Evolutionary conservation across 2,797 vertebrate genomes (phyloP), one percentile per base, ranked within the genome.

Genomic region (Lates japonicus): DNA sequence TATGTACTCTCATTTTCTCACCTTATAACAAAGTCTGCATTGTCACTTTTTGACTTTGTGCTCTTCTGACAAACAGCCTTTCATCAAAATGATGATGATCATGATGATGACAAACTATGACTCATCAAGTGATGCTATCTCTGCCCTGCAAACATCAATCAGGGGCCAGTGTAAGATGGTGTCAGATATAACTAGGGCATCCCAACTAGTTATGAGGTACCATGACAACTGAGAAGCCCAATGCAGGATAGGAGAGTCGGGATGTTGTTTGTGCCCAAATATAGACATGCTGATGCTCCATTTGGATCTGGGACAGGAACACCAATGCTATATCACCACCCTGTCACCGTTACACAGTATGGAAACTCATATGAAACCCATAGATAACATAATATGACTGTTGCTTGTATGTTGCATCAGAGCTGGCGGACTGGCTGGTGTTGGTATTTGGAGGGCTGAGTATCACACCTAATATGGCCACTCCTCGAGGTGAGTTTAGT

Each of bases 371-470:
- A 42, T 37, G 31, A 69, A 84, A 73, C 59, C 49, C 25, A 72
- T 37, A 52, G 22, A 76, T 71, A 70, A 74, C 46, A 64, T 80
- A 69, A 72, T 16, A 44, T 79, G 76, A 63, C 77, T 71, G 80
- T 88, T 90, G 80, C 78, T 58, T 75, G 52, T 20, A 39, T 46
- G 12, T 90, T 91, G 84, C 83, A 87, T 87, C 88, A 90, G 63
- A 62, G 52, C 42, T 37, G 12, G 12, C 37, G 1, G 35, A 70
- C 57, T 61, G 42, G 17, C 58, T 73, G n/a, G 39, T 16, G 9
- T 46, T 48, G 51, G 54, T 72, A 74, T 65, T 71, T 59, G 52
- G 48, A 64, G 41, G 52, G 33, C 61, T 25, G 71, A 49, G 61
- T 70, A 29, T 52, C 20, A 51, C 19, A 42, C 66, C 84, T 65